phyloP scores from a whole-genome alignment of 2,797 vertebrate genomes.

The Acanthopagrus latus region DNA sequence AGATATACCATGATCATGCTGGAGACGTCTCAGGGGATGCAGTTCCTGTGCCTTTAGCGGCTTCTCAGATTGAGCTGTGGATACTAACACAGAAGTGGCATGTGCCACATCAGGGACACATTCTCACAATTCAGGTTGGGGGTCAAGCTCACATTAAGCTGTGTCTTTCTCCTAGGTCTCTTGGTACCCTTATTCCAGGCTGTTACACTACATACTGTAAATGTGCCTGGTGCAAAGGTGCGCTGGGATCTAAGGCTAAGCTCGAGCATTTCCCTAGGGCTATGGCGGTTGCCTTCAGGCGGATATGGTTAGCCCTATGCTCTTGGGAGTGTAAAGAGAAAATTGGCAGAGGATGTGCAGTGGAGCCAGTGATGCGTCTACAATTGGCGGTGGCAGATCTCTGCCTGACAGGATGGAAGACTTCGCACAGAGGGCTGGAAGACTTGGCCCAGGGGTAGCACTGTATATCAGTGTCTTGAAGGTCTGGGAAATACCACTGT shows the following conservation, averaged over 20 bases:
- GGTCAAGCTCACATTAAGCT: constrained; percentile 8
- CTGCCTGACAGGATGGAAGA: constrained; percentile 10
- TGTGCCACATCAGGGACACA: background rate
- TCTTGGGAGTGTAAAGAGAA: constrained; percentile 23
- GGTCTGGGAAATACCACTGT: background rate
- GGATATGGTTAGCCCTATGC: constrained; percentile 31
- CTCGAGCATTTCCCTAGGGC: constrained; percentile 29
- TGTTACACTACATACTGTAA: constrained; percentile 19
- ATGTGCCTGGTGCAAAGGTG: constrained; percentile 16
- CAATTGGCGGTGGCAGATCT: constrained; percentile 32
- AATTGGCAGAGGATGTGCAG: constrained; percentile 22
- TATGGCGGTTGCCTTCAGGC: constrained; percentile 43
- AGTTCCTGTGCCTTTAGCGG: background rate
- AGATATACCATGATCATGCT: background rate
- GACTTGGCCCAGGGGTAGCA: background rate
- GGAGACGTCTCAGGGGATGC: constrained; percentile 1
- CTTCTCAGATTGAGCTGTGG: background rate
- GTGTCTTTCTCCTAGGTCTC: constrained; percentile 1
- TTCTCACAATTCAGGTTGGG: background rate
- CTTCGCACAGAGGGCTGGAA: background rate
- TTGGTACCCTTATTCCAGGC: background rate
- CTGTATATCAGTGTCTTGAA: constrained; percentile 9
- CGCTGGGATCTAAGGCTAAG: constrained; percentile 30
- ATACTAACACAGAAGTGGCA: background rate
- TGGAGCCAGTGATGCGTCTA: constrained; percentile 41